phyloP scores from a whole-genome alignment of 1,140 invertebrate species.

The Panagrolaimus sp. region DNA sequence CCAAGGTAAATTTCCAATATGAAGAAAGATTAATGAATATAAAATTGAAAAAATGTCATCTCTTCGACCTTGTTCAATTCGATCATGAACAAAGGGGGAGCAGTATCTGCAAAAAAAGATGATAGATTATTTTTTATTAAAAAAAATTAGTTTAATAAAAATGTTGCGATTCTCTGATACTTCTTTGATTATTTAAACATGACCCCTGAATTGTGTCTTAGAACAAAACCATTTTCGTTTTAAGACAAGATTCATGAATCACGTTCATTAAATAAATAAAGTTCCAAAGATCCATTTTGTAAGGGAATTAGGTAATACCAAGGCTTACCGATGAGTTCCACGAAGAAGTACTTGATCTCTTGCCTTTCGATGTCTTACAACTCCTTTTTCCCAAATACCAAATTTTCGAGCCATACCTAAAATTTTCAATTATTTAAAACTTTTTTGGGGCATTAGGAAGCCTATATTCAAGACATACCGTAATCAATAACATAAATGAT shows the following conservation, averaged over 20 bases:
- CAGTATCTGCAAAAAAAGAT: constrained; percentile 33
- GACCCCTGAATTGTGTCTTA: too few relatives aligned
- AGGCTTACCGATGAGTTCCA: constrained; percentile 13
- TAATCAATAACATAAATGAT: constrained; percentile 23
- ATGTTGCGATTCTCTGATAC: too few relatives aligned
- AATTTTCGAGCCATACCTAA: constrained; percentile 17
- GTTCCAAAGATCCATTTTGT: too few relatives aligned
- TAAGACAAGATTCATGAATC: too few relatives aligned
- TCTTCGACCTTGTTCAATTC: constrained; percentile 40
- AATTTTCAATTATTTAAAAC: neutral
- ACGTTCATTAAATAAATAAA: too few relatives aligned
- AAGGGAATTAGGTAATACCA: too few relatives aligned
- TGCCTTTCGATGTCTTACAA: constrained; percentile 18
- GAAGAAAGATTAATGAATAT: constrained; percentile 15
- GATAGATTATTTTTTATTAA: neutral
- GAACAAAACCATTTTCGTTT: too few relatives aligned
- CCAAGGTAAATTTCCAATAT: constrained; percentile 19
- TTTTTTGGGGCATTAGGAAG: neutral
- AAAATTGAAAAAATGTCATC: constrained; percentile 43
- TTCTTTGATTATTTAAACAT: too few relatives aligned
- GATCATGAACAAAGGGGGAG: constrained; percentile 34
- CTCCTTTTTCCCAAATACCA: constrained; percentile 22
- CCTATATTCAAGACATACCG: neutral
- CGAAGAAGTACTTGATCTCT: constrained; percentile 22
- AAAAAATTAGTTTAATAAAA: neutral